phyloP scores from a whole-genome alignment of 1,140 invertebrate species.

The Cotesia chilonis region DNA sequence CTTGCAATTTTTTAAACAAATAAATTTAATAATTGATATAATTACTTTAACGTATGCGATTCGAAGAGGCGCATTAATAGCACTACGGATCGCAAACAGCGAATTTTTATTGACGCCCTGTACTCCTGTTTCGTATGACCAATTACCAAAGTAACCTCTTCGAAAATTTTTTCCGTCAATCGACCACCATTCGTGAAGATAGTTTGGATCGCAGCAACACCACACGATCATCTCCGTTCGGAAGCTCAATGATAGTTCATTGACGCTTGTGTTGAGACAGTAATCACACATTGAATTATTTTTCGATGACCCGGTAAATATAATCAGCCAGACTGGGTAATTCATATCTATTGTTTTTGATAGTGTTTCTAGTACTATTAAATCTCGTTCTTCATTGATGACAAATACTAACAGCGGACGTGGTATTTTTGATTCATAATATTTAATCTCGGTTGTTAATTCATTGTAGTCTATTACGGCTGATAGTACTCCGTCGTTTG shows the following conservation, averaged over 20 bases:
- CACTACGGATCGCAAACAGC: slow-evolving; percentile 39
- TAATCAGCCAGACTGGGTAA: slow-evolving; percentile 43
- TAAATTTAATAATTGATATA: not conserved
- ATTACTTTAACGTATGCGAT: slow-evolving; percentile 42
- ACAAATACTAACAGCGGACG: slow-evolving; percentile 46
- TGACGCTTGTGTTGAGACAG: slow-evolving; percentile 21
- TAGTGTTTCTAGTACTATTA: slow-evolving; percentile 29
- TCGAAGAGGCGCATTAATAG: slow-evolving; percentile 40
- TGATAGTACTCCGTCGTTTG: slow-evolving; percentile 31
- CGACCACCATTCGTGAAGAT: slow-evolving; percentile 37
- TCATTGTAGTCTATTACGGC: slow-evolving; percentile 34
- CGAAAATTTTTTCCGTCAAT: slow-evolving; percentile 34
- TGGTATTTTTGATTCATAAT: not conserved
- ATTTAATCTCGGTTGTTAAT: slow-evolving; percentile 14
- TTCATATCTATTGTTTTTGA: slow-evolving; percentile 38
- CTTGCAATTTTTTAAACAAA: no score
- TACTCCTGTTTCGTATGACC: slow-evolving; percentile 35
- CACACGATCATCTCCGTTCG: slow-evolving; percentile 33
- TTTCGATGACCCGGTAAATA: slow-evolving; percentile 38
- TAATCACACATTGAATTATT: slow-evolving; percentile 7
- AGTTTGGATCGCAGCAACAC: slow-evolving; percentile 19
- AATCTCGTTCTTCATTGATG: slow-evolving; percentile 25
- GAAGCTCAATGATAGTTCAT: slow-evolving; percentile 31
- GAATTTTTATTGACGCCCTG: not conserved
- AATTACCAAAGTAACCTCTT: slow-evolving; percentile 39